These are phyloP conservation scores for Scaeva pyrastri DNA, from an alignment of 2,888 invertebrate species.

Conservation along the genomic window DNA sequence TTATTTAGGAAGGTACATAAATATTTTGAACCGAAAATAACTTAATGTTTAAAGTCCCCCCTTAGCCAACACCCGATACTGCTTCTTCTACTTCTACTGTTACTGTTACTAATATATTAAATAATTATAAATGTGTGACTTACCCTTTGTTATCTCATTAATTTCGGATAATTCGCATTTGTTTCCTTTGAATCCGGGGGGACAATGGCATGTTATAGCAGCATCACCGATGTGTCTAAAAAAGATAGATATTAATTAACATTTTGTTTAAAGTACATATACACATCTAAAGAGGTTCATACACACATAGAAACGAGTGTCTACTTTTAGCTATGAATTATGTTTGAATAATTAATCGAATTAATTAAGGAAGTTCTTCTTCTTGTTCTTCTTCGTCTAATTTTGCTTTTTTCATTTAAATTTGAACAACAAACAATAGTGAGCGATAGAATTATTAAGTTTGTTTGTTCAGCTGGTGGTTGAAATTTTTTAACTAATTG, in stretches of 20 bases:
- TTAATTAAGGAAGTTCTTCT: neutral
- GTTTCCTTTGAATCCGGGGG: slow-evolving; percentile 88
- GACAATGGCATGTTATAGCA: slow-evolving; percentile 89
- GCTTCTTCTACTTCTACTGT: no score
- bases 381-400: neutral
- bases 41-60: neutral
- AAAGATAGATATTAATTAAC: slow-evolving; percentile 23
- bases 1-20: neutral
- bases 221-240: slow-evolving; percentile 90
- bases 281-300: no score
- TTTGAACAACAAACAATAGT: neutral
- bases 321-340: neutral
- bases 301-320: no score
- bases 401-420: neutral
- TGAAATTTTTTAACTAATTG: slow-evolving; percentile 12
- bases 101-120: neutral
- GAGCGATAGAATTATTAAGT: neutral
- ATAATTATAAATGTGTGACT: slow-evolving; percentile 75
- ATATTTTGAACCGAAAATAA: neutral
- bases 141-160: slow-evolving; percentile 82
- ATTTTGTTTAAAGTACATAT: neutral
- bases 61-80: neutral
- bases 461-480: neutral
- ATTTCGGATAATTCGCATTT: slow-evolving; percentile 88
- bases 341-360: slow-evolving; percentile 31